These are phyloP conservation scores for Drosophila yakuba DNA, from an alignment of 1,140 invertebrate genomes.

Conservation along the genomic window DNA sequence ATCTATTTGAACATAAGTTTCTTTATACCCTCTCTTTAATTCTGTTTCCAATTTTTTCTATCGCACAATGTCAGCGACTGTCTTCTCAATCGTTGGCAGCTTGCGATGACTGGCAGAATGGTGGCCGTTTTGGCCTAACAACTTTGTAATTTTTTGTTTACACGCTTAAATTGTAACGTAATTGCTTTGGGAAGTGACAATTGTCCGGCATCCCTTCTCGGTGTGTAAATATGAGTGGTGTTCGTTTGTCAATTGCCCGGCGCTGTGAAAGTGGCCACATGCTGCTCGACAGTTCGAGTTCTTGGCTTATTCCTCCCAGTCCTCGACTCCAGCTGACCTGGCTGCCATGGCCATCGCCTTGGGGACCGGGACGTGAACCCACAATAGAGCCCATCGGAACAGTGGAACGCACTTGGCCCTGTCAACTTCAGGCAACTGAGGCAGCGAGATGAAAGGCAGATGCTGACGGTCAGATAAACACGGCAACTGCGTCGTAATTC, in stretches of 20 bases:
- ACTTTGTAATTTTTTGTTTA: conserved; percentile 83
- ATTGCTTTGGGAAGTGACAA: conserved; percentile 82
- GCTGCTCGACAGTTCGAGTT: conserved; percentile 47
- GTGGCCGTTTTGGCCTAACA: conserved; percentile 77
- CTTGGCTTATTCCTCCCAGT: conserved; percentile 16
- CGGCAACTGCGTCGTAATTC: conserved; percentile 70
- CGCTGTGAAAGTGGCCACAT: conserved; percentile 76
- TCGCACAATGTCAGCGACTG: background rate
- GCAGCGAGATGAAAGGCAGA: conserved; percentile 65
- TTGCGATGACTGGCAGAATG: conserved; percentile 65
- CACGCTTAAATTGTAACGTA: conserved; percentile 80
- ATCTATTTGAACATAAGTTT: background rate
- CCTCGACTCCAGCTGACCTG: background rate
- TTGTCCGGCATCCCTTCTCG: conserved; percentile 47
- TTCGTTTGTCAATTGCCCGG: conserved; percentile 62
- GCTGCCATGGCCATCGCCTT: conserved; percentile 34
- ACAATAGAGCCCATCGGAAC: conserved; percentile 41
- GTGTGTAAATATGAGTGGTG: conserved; percentile 17
- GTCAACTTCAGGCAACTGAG: conserved; percentile 57
- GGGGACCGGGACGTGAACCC: conserved; percentile 1
- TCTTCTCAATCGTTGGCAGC: conserved; percentile 36
- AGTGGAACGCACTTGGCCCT: conserved; percentile 60
- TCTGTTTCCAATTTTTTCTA: background rate
- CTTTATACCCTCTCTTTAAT: background rate
- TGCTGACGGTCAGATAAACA: conserved; percentile 67